Evolutionary conservation across 2,888 invertebrate genomes (phyloP).

Genomic region (Eretmocerus hayati): DNA sequence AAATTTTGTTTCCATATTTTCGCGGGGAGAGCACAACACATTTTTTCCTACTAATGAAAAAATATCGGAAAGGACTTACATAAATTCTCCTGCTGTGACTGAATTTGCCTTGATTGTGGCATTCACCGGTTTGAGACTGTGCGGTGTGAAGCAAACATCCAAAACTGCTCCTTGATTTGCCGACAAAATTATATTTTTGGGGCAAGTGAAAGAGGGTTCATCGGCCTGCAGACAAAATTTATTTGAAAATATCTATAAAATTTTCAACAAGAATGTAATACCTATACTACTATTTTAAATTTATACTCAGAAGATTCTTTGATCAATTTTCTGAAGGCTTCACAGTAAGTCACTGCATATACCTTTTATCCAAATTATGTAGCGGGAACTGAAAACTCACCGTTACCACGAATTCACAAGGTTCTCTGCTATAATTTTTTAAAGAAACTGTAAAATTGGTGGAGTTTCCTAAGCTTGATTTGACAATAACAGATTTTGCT

Average conservation of each 20-base stretch:
- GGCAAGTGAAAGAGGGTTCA: conserved; percentile 26
- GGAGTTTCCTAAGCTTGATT: conserved; percentile 26
- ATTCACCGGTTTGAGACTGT: conserved; percentile 23
- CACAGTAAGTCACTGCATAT: too few relatives aligned
- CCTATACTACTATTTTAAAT: too few relatives aligned
- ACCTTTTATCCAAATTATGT: not conserved
- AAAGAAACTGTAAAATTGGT: conserved; percentile 26
- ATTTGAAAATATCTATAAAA: not conserved
- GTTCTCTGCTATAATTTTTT: conserved; percentile 24
- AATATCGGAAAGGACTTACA: conserved; percentile 23
- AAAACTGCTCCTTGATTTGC: conserved; percentile 17
- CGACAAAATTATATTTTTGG: conserved; percentile 21
- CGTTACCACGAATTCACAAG: conserved; percentile 24
- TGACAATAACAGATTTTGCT: conserved; percentile 27
- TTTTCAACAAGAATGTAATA: too few relatives aligned
- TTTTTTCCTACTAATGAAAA: too few relatives aligned
- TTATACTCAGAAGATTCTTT: too few relatives aligned
- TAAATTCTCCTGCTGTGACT: conserved; percentile 28
- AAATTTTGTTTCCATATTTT: too few relatives aligned
- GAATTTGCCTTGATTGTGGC: conserved; percentile 28
- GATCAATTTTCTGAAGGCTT: too few relatives aligned
- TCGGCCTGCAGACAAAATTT: conserved; percentile 23
- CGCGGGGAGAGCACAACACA: too few relatives aligned
- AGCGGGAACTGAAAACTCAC: too few relatives aligned
- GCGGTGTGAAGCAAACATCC: conserved; percentile 32